These are phyloP conservation scores for Merops nubicus DNA, from an alignment of 2,113 vertebrate species.

Conservation along the genomic window DNA sequence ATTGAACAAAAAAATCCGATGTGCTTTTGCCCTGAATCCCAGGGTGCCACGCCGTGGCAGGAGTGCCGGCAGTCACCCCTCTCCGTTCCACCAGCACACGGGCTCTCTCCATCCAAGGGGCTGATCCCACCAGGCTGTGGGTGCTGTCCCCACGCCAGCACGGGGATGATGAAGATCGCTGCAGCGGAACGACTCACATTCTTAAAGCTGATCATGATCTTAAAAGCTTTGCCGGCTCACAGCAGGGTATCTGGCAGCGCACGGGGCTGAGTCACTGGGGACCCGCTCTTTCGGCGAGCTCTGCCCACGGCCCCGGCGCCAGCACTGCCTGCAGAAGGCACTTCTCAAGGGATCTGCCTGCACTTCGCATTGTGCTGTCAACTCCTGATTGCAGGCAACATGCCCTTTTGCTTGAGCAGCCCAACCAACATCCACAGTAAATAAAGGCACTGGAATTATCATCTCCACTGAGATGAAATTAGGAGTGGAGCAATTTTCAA, in stretches of 20 bases:
- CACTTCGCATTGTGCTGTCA: neutral
- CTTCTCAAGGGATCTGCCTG: neutral
- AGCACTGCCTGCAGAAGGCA: neutral
- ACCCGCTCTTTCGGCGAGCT: neutral
- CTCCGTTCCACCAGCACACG: neutral
- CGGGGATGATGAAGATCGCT: neutral
- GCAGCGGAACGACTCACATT: neutral
- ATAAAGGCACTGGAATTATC: neutral
- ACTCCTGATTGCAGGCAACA: neutral
- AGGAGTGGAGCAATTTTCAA: neutral
- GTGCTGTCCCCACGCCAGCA: neutral
- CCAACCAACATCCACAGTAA: neutral
- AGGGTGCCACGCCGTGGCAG: neutral
- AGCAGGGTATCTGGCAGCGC: neutral
- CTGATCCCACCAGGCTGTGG: neutral
- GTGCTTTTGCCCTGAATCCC: slow-evolving; percentile 9
- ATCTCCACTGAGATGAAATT: neutral
- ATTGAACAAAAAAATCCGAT: neutral
- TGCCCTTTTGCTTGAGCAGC: neutral
- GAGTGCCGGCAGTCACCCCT: neutral
- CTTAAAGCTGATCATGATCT: slow-evolving; percentile 13
- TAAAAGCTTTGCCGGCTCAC: slow-evolving; percentile 42
- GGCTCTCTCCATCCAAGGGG: neutral
- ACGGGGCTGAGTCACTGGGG: rapidly evolving
- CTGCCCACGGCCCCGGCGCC: too few relatives aligned